A percentile compares a stretch with the other conserved stretches of the same genome.
phyloP scores from a whole-genome alignment of 30 jellyfish, hydroid and myxozoan genomes.

The Phacellophora camtschatica region DNA sequence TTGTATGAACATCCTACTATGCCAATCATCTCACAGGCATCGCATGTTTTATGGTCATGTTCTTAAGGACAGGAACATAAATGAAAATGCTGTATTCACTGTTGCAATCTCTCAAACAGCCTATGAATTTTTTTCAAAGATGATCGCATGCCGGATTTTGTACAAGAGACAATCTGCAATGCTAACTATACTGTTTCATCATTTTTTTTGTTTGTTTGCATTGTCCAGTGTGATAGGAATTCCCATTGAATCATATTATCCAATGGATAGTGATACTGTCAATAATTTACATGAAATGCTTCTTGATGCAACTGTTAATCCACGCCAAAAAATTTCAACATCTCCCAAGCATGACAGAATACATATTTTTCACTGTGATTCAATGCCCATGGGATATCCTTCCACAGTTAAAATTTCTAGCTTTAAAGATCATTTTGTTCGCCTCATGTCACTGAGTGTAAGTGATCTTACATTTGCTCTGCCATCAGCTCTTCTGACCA shows the following conservation, averaged over 20 bases:
- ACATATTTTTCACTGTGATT: constrained; percentile 3
- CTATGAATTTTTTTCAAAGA: background rate
- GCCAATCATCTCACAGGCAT: constrained; percentile 54
- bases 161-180: background rate
- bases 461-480: too few species aligned
- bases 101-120: background rate
- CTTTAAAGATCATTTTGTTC: constrained; percentile 11
- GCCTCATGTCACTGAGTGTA: too few species aligned
- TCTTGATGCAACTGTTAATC: background rate
- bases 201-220: constrained; percentile 18
- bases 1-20: background rate
- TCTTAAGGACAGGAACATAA: background rate
- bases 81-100: background rate
- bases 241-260: constrained; percentile 15
- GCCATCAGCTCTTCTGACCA: too few species aligned
- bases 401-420: background rate
- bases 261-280: background rate
- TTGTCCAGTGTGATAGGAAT: background rate
- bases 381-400: background rate
- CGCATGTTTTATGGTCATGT: background rate
- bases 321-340: background rate
- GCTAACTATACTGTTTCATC: background rate
- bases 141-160: background rate
- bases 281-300: background rate
- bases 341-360: background rate